Evolutionary conservation across 2,888 invertebrate species (phyloP).

Genomic region (Esperia sulphurella): DNA sequence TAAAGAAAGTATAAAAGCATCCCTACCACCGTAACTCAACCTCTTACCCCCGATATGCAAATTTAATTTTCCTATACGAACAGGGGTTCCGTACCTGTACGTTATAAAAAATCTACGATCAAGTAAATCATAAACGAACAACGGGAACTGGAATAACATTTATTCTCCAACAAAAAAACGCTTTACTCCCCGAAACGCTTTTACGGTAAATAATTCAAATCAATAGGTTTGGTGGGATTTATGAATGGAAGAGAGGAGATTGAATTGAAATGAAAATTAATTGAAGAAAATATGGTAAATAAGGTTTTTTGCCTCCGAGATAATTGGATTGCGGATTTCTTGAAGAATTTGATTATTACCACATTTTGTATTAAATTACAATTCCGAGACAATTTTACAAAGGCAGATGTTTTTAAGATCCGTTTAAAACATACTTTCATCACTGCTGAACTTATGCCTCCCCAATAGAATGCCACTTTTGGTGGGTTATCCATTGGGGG

Average conservation of each 20-base stretch:
- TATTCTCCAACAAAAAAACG: not conserved
- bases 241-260: not conserved
- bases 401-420: no score
- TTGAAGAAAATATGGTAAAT: not conserved
- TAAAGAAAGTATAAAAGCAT: not conserved
- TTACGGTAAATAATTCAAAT: not conserved
- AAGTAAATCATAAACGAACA: constrained; percentile 38
- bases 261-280: not conserved
- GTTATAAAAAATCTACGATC: constrained; percentile 39
- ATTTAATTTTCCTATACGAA: constrained; percentile 40
- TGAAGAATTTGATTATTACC: no score
- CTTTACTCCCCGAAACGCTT: not conserved
- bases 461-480: no score
- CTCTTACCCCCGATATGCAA: constrained; percentile 30
- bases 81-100: constrained; percentile 10
- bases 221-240: not conserved
- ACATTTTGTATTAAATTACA: no score
- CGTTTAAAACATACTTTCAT: no score
- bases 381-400: no score
- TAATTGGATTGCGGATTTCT: no score
- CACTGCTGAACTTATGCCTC: no score
- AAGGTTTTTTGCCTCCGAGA: not conserved
- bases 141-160: constrained; percentile 7
- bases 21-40: constrained; percentile 10
- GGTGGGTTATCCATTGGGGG: no score